Conservation (phyloP, 2,113 vertebrate genomes). For the Phocoena sinus region DNA sequence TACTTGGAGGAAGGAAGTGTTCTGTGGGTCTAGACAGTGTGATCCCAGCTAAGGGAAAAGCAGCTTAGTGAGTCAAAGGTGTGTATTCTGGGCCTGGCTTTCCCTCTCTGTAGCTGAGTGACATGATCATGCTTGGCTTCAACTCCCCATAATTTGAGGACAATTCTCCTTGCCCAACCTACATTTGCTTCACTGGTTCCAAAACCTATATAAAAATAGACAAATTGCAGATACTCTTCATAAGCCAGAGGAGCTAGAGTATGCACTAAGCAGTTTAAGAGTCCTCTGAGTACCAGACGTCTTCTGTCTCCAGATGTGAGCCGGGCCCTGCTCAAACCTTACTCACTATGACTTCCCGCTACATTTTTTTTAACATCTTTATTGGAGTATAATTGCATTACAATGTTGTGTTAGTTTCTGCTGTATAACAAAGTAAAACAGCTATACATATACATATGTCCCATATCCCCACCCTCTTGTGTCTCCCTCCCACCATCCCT, state of each 20-base stretch:
- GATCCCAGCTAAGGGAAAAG: background rate
- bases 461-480: too few species aligned
- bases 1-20: background rate
- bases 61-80: background rate
- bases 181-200: background rate
- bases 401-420: too few species aligned
- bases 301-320: background rate
- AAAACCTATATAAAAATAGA: background rate
- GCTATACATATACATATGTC: too few species aligned
- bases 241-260: background rate
- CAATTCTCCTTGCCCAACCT: background rate
- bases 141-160: background rate
- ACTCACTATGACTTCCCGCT: background rate
- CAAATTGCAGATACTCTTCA: background rate
- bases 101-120: background rate
- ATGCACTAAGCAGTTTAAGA: background rate
- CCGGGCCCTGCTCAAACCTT: background rate
- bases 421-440: too few species aligned
- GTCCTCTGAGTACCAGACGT: background rate
- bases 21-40: background rate
- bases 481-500: too few species aligned
- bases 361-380: too few species aligned
- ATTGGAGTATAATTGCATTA: too few species aligned
- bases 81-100: accelerated
- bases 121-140: background rate